Evolutionary conservation across 2,888 invertebrate genomes (phyloP), one percentile per base, ranked within the genome.

Genomic region (Drosophila parthenogenetica): DNA sequence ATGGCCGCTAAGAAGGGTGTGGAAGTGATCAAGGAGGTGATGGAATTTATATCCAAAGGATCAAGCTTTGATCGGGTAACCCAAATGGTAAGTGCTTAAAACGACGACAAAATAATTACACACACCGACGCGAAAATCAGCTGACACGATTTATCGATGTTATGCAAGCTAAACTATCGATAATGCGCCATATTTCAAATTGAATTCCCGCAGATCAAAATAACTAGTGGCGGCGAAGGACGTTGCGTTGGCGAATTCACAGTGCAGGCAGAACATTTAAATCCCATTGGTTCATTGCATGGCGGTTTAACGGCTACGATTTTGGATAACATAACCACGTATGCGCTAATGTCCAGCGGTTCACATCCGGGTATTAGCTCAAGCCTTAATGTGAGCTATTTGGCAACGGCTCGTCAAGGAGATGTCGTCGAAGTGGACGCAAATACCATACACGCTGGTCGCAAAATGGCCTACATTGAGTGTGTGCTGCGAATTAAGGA

Each of bases 291-390:
- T 0, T 94, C 95, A 0, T 91, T 98, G 4, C 98, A 98, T 90
- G 98, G 98, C 2, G 98, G 97, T 5, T 95, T 97, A 82, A 96
- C 96, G 3, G 95, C 96, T 3, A 96, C 96, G 0, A 91, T 98
- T 14, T 77, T 92, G 22, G 96, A 97, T 89, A 93, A 93, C 58
- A 91, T 98, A 19, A 97, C 98, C 0, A 96, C 96, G 0, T 95
- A 95, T 89, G 98, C 97, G 0, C 91, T 98, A 1, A 94, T 96
- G 90, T 94, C 96, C 0, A 94, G 94, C 81, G 94, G 93, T 25
- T 93, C 93, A 3, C 93, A 93, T 49, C 94, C 96, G 53, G 97
- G 97, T 17, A 96, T 97, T 0, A 96, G 97, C 8, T 95, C 98
- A 19, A 96, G 97, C 89, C 92, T 98, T 32, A 95, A 95, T 92